A percentile compares a stretch with the other conserved stretches of the same genome.
phyloP scores from a whole-genome alignment of 2,797 vertebrate species.

The Ceyx erithaca region DNA sequence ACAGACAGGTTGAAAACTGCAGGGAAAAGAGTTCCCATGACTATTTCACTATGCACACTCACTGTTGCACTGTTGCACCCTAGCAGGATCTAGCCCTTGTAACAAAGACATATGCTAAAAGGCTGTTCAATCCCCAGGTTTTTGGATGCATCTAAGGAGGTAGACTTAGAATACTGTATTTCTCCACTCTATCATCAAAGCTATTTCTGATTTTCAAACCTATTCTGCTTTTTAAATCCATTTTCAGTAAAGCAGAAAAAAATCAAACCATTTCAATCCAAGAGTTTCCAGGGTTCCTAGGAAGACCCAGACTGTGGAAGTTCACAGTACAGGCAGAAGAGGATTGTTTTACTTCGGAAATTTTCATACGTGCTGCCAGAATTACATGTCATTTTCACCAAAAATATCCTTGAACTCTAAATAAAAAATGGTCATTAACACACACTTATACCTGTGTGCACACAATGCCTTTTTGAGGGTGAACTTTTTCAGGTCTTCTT shows the following conservation, averaged over 20 bases:
- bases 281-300: neutral
- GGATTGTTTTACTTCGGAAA: neutral
- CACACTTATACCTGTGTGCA: rapidly evolving
- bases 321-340: neutral
- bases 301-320: rapidly evolving
- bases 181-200: neutral
- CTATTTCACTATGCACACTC: neutral
- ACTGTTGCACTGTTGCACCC: neutral
- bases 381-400: neutral
- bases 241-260: neutral
- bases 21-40: neutral
- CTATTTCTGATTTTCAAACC: neutral
- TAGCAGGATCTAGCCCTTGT: neutral
- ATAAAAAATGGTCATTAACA: rapidly evolving
- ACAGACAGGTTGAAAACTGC: neutral
- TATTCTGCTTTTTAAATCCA: neutral
- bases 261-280: neutral
- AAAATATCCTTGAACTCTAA: neutral
- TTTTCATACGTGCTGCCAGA: neutral
- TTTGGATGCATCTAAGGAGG: neutral
- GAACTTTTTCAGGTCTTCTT: neutral
- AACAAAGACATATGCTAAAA: neutral
- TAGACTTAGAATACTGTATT: neutral
- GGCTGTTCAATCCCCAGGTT: neutral
- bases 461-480: neutral